These are phyloP conservation scores for Platycheirus albimanus DNA, from an alignment of 2,888 invertebrate species.

Conservation along the genomic window DNA sequence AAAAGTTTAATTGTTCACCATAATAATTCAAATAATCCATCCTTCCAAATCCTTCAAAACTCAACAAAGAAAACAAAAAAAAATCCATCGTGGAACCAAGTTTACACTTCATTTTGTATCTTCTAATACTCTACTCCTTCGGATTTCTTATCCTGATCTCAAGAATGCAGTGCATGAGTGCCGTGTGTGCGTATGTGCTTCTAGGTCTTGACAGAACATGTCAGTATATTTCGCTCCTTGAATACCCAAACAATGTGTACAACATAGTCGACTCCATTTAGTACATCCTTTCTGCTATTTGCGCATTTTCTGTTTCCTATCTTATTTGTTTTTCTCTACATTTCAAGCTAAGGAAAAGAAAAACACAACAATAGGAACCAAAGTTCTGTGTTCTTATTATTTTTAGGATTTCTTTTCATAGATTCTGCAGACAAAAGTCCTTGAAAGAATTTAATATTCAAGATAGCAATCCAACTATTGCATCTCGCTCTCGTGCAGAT, in stretches of 20 bases:
- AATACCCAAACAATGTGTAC: slow-evolving; percentile 55
- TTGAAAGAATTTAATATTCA: slow-evolving; percentile 31
- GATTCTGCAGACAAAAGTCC: slow-evolving; percentile 26
- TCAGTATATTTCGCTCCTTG: slow-evolving; percentile 58
- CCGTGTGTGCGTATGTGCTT: slow-evolving; percentile 14
- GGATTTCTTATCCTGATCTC: background rate
- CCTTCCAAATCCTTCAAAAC: background rate
- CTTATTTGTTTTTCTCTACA: slow-evolving; percentile 23
- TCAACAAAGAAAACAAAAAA: slow-evolving; percentile 29
- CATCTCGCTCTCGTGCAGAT: background rate
- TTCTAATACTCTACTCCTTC: background rate
- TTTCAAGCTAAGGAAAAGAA: slow-evolving; percentile 12
- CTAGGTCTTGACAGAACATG: slow-evolving; percentile 47
- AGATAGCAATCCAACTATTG: background rate
- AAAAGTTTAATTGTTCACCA: too few species aligned
- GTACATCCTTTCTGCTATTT: slow-evolving; percentile 6
- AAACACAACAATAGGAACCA: slow-evolving; percentile 16
- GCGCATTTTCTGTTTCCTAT: background rate
- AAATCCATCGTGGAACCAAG: slow-evolving; percentile 35
- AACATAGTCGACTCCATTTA: slow-evolving; percentile 32
- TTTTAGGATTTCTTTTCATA: slow-evolving; percentile 11
- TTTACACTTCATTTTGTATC: slow-evolving; percentile 21
- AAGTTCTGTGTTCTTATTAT: slow-evolving; percentile 18
- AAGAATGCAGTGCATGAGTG: slow-evolving; percentile 4
- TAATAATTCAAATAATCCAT: background rate